Percentiles rank a stretch among this genome's conserved stretches.
Evolutionary conservation across 2,797 vertebrate genomes (phyloP).

Genomic region (Pampus argenteus): DNA sequence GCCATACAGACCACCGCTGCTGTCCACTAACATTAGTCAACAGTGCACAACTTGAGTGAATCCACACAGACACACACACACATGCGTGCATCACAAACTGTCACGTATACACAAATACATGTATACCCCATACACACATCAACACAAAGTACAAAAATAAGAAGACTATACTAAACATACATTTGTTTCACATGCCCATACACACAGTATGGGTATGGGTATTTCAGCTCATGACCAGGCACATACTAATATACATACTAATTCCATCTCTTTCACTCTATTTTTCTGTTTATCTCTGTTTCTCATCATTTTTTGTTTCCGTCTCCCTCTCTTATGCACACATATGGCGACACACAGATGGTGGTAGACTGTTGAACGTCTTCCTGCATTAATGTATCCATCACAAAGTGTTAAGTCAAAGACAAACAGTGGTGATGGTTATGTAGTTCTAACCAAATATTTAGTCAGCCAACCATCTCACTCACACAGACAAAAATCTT

Average conservation of each 20-base stretch:
- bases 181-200: background rate
- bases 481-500: constrained; percentile 6
- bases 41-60: constrained; percentile 5
- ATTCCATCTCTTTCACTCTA: background rate
- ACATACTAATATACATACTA: constrained; percentile 5
- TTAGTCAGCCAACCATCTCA: constrained; percentile 19
- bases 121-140: background rate
- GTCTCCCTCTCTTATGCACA: background rate
- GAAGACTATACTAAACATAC: background rate
- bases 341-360: background rate
- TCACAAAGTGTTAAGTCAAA: constrained; percentile 23
- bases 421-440: constrained; percentile 4
- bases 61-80: background rate
- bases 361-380: background rate
- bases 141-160: background rate
- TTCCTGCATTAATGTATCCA: constrained; percentile 22
- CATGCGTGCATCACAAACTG: background rate
- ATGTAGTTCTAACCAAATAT: constrained; percentile 29
- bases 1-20: constrained; percentile 48
- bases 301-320: background rate
- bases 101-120: constrained; percentile 11
- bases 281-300: too few relatives aligned
- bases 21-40: constrained; percentile 50
- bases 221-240: constrained; percentile 28
- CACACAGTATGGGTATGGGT: too few relatives aligned